Percentiles rank a stretch among this genome's conserved stretches.
Conservation (phyloP, 2,888 invertebrate species). For the Halictus ligatus region DNA sequence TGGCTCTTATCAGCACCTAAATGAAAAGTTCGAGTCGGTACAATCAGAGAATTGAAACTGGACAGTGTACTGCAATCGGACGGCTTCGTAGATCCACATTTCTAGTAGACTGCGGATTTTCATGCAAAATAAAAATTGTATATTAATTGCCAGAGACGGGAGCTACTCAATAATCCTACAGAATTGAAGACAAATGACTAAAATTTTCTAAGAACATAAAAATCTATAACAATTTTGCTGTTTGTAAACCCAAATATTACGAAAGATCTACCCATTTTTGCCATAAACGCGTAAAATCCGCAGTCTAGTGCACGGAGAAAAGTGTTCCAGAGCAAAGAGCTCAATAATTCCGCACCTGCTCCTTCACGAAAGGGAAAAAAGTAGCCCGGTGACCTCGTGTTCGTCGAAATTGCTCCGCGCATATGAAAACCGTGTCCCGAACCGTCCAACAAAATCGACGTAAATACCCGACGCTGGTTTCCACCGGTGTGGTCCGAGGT, state of each 20-base stretch:
- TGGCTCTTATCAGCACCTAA: not conserved
- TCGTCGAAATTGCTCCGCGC: conserved; percentile 1
- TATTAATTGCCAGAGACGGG: too few relatives aligned
- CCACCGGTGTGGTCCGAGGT: not conserved
- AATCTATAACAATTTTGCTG: too few relatives aligned
- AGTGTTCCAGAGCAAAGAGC: too few relatives aligned
- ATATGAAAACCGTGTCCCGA: not conserved
- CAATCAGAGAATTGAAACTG: not conserved
- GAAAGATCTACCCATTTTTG: too few relatives aligned
- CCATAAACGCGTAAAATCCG: too few relatives aligned
- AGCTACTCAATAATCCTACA: too few relatives aligned
- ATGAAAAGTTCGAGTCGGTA: not conserved
- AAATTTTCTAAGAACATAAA: too few relatives aligned
- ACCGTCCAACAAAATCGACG: not conserved
- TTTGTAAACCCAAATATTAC: too few relatives aligned
- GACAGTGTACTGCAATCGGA: not conserved
- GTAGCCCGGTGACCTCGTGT: not conserved
- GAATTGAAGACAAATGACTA: too few relatives aligned
- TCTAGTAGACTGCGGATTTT: not conserved
- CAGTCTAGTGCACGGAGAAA: too few relatives aligned
- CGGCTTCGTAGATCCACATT: not conserved
- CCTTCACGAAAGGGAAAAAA: not conserved
- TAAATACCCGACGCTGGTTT: not conserved
- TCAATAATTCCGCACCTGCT: too few relatives aligned
- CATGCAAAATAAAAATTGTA: too few relatives aligned